Conservation (phyloP, 2,888 invertebrate genomes). For the Stenodema calcarata region DNA sequence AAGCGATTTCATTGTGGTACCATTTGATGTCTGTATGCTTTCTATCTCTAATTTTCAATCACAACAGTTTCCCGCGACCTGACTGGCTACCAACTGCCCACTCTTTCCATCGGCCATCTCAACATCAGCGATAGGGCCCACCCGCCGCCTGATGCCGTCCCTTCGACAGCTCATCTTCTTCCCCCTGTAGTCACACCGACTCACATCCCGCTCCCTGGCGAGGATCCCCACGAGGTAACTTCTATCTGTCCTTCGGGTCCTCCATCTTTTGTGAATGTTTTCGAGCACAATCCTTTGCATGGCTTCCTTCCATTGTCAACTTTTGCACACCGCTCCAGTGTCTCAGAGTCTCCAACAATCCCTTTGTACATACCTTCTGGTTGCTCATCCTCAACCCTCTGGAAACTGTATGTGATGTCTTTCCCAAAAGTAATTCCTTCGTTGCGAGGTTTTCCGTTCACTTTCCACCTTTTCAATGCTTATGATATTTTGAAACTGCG, state of each 20-base stretch:
- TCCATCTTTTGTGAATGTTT: not conserved
- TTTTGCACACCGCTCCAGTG: not conserved
- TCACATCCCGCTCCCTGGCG: constrained; percentile 53
- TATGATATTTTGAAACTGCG: too few species aligned
- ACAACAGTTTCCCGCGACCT: constrained; percentile 51
- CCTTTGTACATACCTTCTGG: too few species aligned
- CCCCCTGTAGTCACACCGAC: constrained; percentile 52
- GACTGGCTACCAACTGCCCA: constrained; percentile 53
- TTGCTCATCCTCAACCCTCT: too few species aligned
- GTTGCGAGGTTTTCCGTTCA: too few species aligned
- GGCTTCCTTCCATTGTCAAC: not conserved
- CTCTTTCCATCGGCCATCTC: constrained; percentile 50
- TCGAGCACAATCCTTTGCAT: not conserved
- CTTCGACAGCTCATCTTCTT: constrained; percentile 53
- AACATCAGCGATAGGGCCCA: constrained; percentile 51
- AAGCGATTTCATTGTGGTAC: not conserved
- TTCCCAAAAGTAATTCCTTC: too few species aligned
- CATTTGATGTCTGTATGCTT: not conserved
- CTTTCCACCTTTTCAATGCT: too few species aligned
- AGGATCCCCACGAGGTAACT: constrained; percentile 46
- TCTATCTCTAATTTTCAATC: not conserved
- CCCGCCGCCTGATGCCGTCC: constrained; percentile 54
- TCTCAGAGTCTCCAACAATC: too few species aligned
- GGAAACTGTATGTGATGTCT: too few species aligned
- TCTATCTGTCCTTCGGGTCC: not conserved